A percentile compares a stretch with the other conserved stretches of the same genome.
Conservation (phyloP, 2,797 vertebrate genomes). For the Lutjanus argentimaculatus region DNA sequence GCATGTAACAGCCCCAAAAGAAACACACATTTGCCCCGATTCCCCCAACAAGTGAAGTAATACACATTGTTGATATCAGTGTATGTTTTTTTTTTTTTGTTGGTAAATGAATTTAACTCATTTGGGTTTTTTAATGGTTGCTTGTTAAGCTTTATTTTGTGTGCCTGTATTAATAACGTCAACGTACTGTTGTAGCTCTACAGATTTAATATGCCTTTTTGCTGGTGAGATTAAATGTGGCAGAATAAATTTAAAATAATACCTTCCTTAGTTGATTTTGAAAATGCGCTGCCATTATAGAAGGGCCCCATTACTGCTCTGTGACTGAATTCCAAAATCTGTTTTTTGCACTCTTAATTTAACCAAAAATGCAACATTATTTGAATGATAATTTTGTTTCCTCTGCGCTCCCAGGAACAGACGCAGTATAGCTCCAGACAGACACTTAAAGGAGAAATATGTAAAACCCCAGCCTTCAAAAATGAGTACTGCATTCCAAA, state of each 20-base stretch:
- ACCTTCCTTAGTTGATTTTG: not conserved
- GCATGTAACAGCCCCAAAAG: constrained; percentile 55
- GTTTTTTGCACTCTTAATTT: constrained; percentile 43
- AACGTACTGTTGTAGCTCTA: constrained; percentile 22
- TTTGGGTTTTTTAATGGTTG: constrained; percentile 36
- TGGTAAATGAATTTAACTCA: constrained; percentile 22
- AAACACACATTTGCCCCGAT: constrained; percentile 35
- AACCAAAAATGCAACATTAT: constrained; percentile 35
- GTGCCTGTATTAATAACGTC: constrained; percentile 45
- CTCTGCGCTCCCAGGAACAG: not conserved
- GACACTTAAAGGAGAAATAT: not conserved
- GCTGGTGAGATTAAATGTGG: constrained; percentile 38
- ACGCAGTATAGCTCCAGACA: not conserved
- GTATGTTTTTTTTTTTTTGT: constrained; percentile 6
- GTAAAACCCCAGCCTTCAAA: too few species aligned
- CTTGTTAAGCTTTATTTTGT: constrained; percentile 55
- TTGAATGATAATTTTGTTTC: constrained; percentile 3
- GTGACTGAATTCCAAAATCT: constrained; percentile 37
- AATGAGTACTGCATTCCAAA: too few species aligned
- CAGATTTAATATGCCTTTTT: constrained; percentile 30
- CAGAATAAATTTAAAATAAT: constrained; percentile 24
- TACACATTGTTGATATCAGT: constrained; percentile 6
- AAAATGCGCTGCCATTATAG: constrained; percentile 18
- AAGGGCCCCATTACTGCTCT: not conserved
- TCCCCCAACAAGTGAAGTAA: constrained; percentile 14